These are phyloP conservation scores for Pangasius krempfi DNA, from an alignment of 2,797 vertebrate species.

Conservation along the genomic window DNA sequence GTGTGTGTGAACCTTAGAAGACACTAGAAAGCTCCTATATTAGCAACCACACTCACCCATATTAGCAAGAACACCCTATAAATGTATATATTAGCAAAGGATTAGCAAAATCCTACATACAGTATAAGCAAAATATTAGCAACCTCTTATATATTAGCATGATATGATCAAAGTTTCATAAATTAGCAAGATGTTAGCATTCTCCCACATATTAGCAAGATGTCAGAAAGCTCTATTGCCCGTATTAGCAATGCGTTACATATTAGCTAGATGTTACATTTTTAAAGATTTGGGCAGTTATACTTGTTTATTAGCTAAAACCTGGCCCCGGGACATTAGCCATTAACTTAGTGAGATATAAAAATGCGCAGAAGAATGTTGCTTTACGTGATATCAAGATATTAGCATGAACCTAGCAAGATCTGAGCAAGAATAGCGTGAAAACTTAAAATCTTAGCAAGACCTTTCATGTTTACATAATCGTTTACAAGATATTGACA, in stretches of 20 bases:
- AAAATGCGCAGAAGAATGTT: too few species aligned
- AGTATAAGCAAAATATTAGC: not conserved
- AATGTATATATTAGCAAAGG: not conserved
- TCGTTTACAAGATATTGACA: not conserved
- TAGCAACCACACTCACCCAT: not conserved
- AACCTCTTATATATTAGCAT: not conserved
- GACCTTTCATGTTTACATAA: not conserved
- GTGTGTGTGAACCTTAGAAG: not conserved
- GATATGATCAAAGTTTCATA: not conserved
- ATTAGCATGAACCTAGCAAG: too few species aligned
- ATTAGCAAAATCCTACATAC: not conserved
- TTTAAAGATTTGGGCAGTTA: too few species aligned
- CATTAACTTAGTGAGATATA: too few species aligned
- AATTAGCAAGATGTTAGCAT: not conserved
- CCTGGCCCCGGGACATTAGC: too few species aligned
- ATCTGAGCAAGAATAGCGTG: too few species aligned
- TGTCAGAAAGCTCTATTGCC: not conserved
- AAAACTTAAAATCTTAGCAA: too few species aligned
- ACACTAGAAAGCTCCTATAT: not conserved
- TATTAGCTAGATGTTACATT: not conserved
- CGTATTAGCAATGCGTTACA: not conserved
- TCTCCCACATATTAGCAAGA: not conserved
- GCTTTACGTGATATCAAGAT: too few species aligned
- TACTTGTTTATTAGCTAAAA: too few species aligned
- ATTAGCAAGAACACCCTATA: not conserved